Conservation (phyloP, 2,797 vertebrate species). For the Varecia variegata region DNA sequence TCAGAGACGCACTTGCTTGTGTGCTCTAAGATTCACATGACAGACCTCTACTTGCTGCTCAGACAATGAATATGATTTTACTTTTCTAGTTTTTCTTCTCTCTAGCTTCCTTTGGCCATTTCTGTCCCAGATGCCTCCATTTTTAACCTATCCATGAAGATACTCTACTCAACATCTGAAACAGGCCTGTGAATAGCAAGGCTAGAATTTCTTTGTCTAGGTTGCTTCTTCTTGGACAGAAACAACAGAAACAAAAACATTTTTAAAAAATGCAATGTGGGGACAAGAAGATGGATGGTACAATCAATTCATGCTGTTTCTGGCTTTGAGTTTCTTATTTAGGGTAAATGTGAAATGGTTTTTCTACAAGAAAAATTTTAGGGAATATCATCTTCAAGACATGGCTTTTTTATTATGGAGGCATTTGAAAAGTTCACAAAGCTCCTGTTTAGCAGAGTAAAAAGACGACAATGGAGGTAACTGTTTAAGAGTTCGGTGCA, state of each 20-base stretch:
- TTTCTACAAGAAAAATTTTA: not conserved
- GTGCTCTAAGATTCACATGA: not conserved
- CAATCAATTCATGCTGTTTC: not conserved
- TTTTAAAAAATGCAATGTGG: not conserved
- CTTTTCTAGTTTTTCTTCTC: not conserved
- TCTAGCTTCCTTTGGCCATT: not conserved
- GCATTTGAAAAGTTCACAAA: not conserved
- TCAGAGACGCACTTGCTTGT: not conserved
- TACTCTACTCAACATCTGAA: not conserved
- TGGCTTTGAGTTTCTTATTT: not conserved
- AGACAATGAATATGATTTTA: not conserved
- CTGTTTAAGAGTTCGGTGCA: not conserved
- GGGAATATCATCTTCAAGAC: not conserved
- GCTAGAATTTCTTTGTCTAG: not conserved
- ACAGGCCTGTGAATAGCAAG: not conserved
- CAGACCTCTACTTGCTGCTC: fast-evolving
- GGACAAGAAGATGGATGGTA: not conserved
- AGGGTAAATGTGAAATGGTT: not conserved
- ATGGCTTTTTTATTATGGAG: not conserved
- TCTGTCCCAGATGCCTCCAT: not conserved
- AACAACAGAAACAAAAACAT: not conserved
- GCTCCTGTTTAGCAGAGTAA: not conserved
- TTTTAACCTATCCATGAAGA: not conserved
- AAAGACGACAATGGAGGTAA: not conserved
- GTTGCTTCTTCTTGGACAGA: not conserved